Base-by-base conservation (phyloP, 92 coral and sea anemone species). In the Muricea muricata region DNA sequence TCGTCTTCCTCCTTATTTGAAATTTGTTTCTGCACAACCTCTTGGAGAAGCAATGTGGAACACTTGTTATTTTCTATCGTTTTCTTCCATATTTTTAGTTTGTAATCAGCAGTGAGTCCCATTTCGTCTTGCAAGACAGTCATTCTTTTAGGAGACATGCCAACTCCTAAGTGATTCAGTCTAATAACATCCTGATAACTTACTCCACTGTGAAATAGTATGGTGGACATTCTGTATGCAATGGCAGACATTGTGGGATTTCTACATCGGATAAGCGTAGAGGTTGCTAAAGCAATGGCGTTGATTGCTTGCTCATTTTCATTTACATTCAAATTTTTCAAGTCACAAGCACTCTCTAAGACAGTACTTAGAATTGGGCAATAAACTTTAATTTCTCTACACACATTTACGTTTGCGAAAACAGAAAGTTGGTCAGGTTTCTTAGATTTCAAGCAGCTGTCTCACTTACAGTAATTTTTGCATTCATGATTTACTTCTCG, bases 241-340 rank as follows among this genome's bases (percentile, higher is more conserved):
- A 87, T 24, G 11, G 88, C 91, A 20, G 91, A 81, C 88, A 88
- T 76, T 52, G 0, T 66, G 4, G 73, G 88, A 56, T 88, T 83
- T 77, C 81, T 76, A 14, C 42, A 63, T 15, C 91, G 75, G 6
- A 88, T 85, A 41, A 85, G 80, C 4, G 71, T 71, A 8, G 88
- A 41, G 11, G 80, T 83, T 24, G 65, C 54, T 0, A 88, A 65
- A 23, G 84, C 88, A 15, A 84, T 63, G 6, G 85, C 41, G 56
- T 88, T 84, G 25, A n/a, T 37, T 8, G 56, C 47, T 18, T 4
- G 47, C 61, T 52, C 47, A 37, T 37, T 37, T 37, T 37, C 42
- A 37, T 37, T 9, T 4, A 4, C 42, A 1, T 65, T 37, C 42
- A 37, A 37, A 37, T 37, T 37, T 37, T 37, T 9, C 42, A 37